Percentiles rank a stretch among this genome's conserved stretches.
Conservation (phyloP, 2,888 invertebrate species). For the Mesorhabditis spiculigera region DNA sequence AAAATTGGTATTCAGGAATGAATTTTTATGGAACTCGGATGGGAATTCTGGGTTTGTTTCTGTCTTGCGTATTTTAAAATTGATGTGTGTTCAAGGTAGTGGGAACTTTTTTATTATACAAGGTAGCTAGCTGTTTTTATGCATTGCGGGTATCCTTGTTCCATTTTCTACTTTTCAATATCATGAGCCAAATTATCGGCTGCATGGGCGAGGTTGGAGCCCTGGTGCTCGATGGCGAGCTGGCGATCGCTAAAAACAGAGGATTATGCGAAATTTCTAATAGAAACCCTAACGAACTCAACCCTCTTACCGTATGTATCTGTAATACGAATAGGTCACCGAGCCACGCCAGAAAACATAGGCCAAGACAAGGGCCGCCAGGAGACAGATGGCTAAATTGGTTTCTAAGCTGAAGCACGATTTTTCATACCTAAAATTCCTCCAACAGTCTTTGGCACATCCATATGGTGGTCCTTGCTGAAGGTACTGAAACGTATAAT, state of each 20-base stretch:
- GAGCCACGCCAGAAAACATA: not conserved
- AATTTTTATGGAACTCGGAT: no score
- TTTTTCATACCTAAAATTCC: not conserved
- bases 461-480: not conserved
- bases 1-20: no score
- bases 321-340: not conserved
- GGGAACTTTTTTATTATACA: no score
- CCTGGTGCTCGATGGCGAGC: not conserved
- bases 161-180: not conserved
- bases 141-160: not conserved
- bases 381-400: not conserved
- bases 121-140: no score
- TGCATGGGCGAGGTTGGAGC: not conserved
- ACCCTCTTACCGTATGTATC: not conserved
- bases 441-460: not conserved
- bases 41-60: no score
- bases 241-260: conserved; percentile 1
- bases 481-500: not conserved
- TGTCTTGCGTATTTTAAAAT: no score
- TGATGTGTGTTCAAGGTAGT: no score
- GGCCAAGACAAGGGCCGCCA: not conserved
- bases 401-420: not conserved
- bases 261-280: no score
- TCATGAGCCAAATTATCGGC: not conserved
- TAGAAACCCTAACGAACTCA: not conserved